A percentile compares a stretch with the other conserved stretches of the same genome.
phyloP scores from a whole-genome alignment of 2,113 vertebrate species.

The Tachycineta bicolor region DNA sequence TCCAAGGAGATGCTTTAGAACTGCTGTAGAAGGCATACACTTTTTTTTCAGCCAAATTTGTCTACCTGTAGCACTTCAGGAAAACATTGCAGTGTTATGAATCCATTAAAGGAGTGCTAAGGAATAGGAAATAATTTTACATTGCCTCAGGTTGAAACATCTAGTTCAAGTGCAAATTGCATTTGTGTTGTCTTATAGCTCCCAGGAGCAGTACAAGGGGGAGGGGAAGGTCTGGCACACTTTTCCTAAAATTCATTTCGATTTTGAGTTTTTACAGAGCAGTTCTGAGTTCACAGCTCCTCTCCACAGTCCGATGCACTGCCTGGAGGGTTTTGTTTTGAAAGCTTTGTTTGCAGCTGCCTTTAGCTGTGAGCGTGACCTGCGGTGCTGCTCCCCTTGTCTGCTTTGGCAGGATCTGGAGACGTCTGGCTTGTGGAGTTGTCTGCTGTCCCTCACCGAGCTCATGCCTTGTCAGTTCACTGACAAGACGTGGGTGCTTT shows the following conservation, averaged over 20 bases:
- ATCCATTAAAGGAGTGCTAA: neutral
- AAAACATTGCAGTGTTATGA: neutral
- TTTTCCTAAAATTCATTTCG: neutral
- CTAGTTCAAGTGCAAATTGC: conserved; percentile 20
- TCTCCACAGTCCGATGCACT: neutral
- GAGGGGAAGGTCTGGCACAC: neutral
- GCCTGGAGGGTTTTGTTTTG: neutral
- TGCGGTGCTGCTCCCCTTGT: neutral
- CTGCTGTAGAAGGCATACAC: neutral
- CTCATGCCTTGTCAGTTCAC: neutral
- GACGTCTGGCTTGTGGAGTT: neutral
- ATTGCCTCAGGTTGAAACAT: neutral
- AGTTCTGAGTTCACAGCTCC: neutral
- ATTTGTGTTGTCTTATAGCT: neutral
- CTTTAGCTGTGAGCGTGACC: neutral
- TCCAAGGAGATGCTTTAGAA: neutral
- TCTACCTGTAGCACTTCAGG: neutral
- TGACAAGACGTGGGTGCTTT: neutral
- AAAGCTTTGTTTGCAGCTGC: neutral
- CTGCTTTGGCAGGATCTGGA: neutral
- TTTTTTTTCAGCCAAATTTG: neutral
- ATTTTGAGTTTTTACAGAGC: neutral
- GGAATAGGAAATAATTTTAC: neutral
- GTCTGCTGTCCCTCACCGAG: neutral
- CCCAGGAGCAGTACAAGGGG: neutral